phyloP scores from a whole-genome alignment of 2,888 invertebrate species.

The Lymantria monacha region DNA sequence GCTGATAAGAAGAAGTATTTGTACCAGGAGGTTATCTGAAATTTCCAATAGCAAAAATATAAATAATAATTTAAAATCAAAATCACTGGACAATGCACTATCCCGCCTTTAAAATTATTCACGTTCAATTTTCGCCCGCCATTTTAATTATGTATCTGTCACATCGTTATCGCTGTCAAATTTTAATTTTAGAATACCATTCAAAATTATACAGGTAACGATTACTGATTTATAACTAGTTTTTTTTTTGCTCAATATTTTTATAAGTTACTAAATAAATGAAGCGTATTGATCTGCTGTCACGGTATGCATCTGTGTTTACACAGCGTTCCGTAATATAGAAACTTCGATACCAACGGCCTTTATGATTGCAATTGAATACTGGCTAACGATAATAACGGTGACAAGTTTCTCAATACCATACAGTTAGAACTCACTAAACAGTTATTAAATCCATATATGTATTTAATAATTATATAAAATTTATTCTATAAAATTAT shows the following conservation, averaged over 20 bases:
- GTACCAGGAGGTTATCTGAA: no score
- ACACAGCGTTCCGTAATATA: slow-evolving; percentile 50
- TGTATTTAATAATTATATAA: no score
- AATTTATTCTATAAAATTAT: no score
- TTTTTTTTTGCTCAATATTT: slow-evolving; percentile 52
- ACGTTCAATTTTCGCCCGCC: slow-evolving; percentile 31
- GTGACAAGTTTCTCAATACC: slow-evolving; percentile 21
- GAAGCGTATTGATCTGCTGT: slow-evolving; percentile 72
- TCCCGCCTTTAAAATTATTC: no score
- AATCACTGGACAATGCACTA: no score
- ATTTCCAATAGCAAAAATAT: no score
- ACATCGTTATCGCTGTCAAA: slow-evolving; percentile 27
- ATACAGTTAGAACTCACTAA: neutral
- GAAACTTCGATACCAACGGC: slow-evolving; percentile 43
- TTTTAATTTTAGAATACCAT: slow-evolving; percentile 38
- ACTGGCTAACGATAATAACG: slow-evolving; percentile 50
- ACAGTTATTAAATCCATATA: neutral
- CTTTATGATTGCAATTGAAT: slow-evolving; percentile 37
- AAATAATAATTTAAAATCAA: no score
- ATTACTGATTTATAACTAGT: slow-evolving; percentile 35
- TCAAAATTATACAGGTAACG: slow-evolving; percentile 24
- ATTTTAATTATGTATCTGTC: slow-evolving; percentile 29
- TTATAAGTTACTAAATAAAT: slow-evolving; percentile 77
- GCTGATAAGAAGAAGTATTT: no score
- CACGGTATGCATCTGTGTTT: slow-evolving; percentile 61